Conservation (phyloP, 2,797 vertebrate species). For the Leptodactylus fallax region DNA sequence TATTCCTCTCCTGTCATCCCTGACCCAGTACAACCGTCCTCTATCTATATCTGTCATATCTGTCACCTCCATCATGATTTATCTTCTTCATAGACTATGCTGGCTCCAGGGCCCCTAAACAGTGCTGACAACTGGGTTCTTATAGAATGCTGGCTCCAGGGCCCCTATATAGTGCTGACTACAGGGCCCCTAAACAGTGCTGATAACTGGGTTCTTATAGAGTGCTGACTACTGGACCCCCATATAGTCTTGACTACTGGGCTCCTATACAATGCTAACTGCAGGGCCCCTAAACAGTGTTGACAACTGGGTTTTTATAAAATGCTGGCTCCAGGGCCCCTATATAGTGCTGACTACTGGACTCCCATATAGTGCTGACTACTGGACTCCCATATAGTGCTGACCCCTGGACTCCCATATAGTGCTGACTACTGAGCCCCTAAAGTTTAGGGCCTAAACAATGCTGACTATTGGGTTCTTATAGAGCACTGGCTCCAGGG, state of each 20-base stretch:
- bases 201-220: neutral
- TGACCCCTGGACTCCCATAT: neutral
- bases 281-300: neutral
- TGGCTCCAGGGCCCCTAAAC: neutral
- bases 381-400: neutral
- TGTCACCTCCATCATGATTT: no score
- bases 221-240: neutral
- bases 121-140: no score
- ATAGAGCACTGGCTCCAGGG: neutral
- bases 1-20: neutral
- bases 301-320: no score
- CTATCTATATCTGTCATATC: neutral
- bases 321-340: neutral
- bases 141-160: neutral
- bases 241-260: neutral
- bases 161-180: neutral
- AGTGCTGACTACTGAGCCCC: neutral
- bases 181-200: neutral
- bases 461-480: neutral
- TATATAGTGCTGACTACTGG: neutral
- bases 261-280: neutral
- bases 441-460: neutral
- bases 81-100: neutral
- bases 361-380: neutral
- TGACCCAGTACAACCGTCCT: neutral